Base-by-base conservation (phyloP, 2,113 vertebrate genomes). In the Triplophysa rosa region DNA sequence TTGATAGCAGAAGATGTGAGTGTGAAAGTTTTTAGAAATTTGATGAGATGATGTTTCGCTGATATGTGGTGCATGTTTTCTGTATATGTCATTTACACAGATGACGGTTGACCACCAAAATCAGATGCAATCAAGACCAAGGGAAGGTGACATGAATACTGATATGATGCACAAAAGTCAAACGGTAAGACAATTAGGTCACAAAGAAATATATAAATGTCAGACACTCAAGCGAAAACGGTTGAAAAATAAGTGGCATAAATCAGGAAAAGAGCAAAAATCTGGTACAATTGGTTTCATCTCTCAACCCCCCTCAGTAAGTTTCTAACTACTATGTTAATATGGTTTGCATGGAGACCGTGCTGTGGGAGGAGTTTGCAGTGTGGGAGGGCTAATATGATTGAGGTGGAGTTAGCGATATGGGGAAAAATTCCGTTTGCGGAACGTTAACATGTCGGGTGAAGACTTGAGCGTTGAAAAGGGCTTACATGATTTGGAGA, bases 161-260 rank as follows among this genome's bases (percentile, higher is more conserved):
- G 62, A 77, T 77, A 65, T 65, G 62, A 64, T 65, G 42, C 74
- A 77, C 59, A 76, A 75, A 62, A 37, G 47, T 49, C 47, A 56
- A 56, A 56, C 2, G 33, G 11, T 45, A 72, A 14, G 16, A 26
- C 16, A 29, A 61, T 21, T 23, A 16, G 8, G 45, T 3, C 16
- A 58, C 45, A 23, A 45, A 26, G 42, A 47, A 58, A 6, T 19
- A n/a, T 21, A n/a, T 65, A 65, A 64, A 49, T 45, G 42, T 45
- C 10, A 45, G 42, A 45, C 42, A 64, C 71, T 47, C 62, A 65
- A 65, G 7, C 52, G 33, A 73, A 64, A 64, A 76, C 59, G 29
- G 16, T 9, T 64, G 24, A 76, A 37, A 73, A 73, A 45, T 37
- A 71, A 56, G 62, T 26, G 21, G 4, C 4, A 33, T 11, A 45